Evolutionary conservation across 1,140 invertebrate genomes (phyloP).

Genomic region (Lucilia sericata): DNA sequence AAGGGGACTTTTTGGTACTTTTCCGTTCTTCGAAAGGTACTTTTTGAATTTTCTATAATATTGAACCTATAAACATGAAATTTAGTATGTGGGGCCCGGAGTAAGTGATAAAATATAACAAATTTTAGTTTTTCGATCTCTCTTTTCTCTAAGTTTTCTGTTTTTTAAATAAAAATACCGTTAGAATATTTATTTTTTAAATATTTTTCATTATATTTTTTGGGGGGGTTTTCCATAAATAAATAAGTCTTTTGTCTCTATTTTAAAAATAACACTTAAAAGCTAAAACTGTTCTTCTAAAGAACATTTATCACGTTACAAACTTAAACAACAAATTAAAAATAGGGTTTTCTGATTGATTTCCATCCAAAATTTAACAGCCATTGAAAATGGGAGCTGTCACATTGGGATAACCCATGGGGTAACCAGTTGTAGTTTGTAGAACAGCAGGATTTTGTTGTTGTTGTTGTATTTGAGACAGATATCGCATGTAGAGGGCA

Average conservation of each 20-base stretch:
- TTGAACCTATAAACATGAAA: no score
- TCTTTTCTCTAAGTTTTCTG: no score
- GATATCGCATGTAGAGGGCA: slow-evolving; percentile 36
- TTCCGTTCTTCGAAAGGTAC: no score
- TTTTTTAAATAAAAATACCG: neutral
- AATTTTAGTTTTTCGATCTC: no score
- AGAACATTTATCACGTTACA: slow-evolving; percentile 10
- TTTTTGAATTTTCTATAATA: no score
- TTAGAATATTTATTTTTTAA: neutral
- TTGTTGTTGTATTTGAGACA: slow-evolving; percentile 31
- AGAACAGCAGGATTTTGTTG: neutral
- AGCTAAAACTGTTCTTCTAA: neutral
- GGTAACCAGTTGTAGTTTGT: neutral
- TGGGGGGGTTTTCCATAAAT: neutral
- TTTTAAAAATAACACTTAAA: neutral
- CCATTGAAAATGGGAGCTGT: slow-evolving; percentile 8
- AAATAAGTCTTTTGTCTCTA: neutral
- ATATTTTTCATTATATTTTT: no score
- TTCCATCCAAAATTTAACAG: slow-evolving; percentile 12
- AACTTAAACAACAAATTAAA: slow-evolving; percentile 18
- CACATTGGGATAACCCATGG: slow-evolving; percentile 21
- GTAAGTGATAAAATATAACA: no score
- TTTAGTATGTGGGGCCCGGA: no score
- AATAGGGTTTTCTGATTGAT: neutral
- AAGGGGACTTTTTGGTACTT: no score